These are phyloP conservation scores for Dermatophagoides farinae DNA, from an alignment of 1,140 invertebrate species.

Conservation along the genomic window DNA sequence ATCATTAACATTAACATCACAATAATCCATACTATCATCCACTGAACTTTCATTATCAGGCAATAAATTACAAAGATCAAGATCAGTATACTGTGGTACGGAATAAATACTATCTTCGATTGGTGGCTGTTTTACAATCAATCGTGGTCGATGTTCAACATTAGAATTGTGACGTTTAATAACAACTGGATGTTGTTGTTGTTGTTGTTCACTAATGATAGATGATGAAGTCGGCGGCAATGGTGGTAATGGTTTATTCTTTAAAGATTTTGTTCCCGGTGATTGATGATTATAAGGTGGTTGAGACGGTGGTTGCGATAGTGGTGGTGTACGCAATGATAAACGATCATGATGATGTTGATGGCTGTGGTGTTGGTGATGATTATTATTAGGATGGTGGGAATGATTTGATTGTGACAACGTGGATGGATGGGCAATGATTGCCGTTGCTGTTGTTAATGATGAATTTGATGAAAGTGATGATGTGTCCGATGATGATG, in stretches of 20 bases:
- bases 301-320: background rate
- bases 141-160: background rate
- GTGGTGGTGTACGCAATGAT: background rate
- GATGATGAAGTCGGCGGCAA: background rate
- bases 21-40: constrained; percentile 2
- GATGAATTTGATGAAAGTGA: background rate
- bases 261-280: background rate
- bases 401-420: background rate
- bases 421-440: background rate
- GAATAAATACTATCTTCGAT: constrained; percentile 6
- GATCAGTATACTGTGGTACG: constrained; percentile 1
- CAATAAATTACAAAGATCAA: background rate
- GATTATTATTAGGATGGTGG: no score
- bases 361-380: background rate
- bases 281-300: background rate
- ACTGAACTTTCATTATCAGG: constrained; percentile 1
- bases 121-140: background rate
- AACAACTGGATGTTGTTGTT: background rate
- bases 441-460: background rate
- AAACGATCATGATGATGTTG: background rate
- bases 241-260: constrained; percentile 4
- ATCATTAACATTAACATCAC: background rate
- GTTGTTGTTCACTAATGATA: background rate
- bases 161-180: background rate
- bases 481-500: background rate